Conservation (phyloP, 2,888 invertebrate species). For the Tiliacea citrago region DNA sequence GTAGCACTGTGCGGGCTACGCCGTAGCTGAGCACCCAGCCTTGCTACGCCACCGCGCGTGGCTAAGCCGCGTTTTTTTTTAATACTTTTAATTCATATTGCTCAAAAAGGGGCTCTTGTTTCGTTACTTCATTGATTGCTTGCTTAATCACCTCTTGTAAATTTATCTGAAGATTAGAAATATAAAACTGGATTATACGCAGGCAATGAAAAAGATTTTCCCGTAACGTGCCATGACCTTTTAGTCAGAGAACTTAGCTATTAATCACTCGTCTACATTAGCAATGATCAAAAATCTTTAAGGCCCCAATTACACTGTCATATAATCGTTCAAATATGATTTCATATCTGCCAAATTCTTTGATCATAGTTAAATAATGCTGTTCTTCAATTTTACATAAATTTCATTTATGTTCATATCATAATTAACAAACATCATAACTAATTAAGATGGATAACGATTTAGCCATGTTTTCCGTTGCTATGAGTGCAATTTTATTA, state of each 20-base stretch:
- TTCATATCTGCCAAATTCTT: no score
- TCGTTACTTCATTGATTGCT: not conserved
- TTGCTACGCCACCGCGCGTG: not conserved
- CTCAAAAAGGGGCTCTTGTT: not conserved
- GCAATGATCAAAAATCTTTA: not conserved
- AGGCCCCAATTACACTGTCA: no score
- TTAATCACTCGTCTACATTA: not conserved
- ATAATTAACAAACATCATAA: no score
- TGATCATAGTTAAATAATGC: no score
- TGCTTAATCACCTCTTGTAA: not conserved
- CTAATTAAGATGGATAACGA: no score
- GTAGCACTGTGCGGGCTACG: conserved; percentile 24
- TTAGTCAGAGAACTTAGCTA: not conserved
- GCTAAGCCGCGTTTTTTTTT: no score
- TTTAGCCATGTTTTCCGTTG: no score
- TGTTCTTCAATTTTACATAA: no score
- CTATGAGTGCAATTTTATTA: no score
- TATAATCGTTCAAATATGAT: no score
- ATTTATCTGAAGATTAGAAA: not conserved
- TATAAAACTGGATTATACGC: not conserved
- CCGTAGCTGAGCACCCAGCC: conserved; percentile 19
- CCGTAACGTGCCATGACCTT: not conserved
- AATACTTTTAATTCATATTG: no score
- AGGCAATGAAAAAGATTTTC: not conserved
- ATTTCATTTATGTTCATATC: no score